Evolutionary conservation across 1,140 invertebrate species (phyloP).

Genomic region (Nylanderia fulva): DNA sequence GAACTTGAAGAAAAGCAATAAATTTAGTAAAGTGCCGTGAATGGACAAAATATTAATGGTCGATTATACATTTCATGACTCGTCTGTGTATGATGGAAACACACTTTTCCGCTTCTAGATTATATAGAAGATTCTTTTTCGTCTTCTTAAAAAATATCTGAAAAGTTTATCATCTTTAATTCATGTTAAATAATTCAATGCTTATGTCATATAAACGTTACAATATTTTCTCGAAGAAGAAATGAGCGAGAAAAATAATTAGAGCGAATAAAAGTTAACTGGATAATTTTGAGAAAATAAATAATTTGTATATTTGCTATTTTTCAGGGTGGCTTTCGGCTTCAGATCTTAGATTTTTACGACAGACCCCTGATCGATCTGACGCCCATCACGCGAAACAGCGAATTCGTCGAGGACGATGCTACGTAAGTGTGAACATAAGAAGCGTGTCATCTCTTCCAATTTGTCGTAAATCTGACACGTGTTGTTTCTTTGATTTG

Average conservation of each 20-base stretch:
- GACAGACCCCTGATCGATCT: slow-evolving; percentile 94
- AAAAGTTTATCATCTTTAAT: background rate
- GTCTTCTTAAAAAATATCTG: background rate
- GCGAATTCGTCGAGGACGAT: slow-evolving; percentile 93
- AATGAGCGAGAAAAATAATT: background rate
- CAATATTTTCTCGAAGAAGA: background rate
- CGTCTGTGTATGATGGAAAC: background rate
- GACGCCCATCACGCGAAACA: slow-evolving; percentile 92
- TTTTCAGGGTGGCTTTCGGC: slow-evolving; percentile 94
- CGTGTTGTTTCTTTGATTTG: slow-evolving; percentile 55
- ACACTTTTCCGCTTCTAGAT: background rate
- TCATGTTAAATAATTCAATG: background rate
- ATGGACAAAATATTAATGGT: slow-evolving; percentile 21
- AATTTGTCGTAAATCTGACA: background rate
- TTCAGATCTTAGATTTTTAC: slow-evolving; percentile 93
- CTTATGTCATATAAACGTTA: background rate
- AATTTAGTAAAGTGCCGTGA: slow-evolving; percentile 20
- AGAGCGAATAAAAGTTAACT: background rate
- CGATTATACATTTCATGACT: slow-evolving; percentile 1
- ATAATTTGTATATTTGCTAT: slow-evolving; percentile 45
- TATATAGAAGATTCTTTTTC: no score
- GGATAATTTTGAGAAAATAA: background rate
- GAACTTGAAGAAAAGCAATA: slow-evolving; percentile 13
- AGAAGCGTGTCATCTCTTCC: background rate
- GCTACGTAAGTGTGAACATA: slow-evolving; percentile 88